These are phyloP conservation scores for Planiliza haematocheilus DNA, from an alignment of 2,113 vertebrate genomes.

Conservation along the genomic window DNA sequence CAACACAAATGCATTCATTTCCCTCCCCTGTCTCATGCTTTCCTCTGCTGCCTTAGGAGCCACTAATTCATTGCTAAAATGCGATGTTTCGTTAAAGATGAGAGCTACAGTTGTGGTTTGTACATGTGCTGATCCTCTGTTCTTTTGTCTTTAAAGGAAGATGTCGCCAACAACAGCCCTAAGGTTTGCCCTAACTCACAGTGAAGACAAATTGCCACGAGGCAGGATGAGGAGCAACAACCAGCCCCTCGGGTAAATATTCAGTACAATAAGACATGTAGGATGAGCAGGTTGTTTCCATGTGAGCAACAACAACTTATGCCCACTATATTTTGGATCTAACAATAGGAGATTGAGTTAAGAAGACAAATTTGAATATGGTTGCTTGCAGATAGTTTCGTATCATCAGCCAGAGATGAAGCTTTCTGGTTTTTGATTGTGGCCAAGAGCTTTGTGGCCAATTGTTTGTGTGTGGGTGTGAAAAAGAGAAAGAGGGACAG, in stretches of 20 bases:
- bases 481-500: constrained; percentile 4
- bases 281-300: constrained; percentile 11
- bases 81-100: constrained; percentile 10
- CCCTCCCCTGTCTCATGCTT: background rate
- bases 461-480: constrained; percentile 24
- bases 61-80: constrained; percentile 6
- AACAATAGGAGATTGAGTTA: background rate
- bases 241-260: constrained; percentile 66
- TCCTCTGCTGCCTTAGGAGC: constrained; percentile 1
- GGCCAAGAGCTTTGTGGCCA: constrained; percentile 24
- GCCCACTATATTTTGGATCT: background rate
- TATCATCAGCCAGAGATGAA: constrained; percentile 11
- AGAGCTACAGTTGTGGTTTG: constrained; percentile 10
- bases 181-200: constrained; percentile 29
- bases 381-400: constrained; percentile 33
- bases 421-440: constrained; percentile 39
- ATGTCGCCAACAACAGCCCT: constrained; percentile 9
- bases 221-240: constrained; percentile 36
- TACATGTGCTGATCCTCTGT: constrained; percentile 33
- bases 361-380: constrained; percentile 24
- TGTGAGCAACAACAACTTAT: background rate
- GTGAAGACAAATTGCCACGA: constrained; percentile 38
- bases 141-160: constrained; percentile 64
- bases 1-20: constrained; percentile 28
- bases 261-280: constrained; percentile 8